Evolutionary conservation across 2,888 invertebrate species (phyloP), one percentile per base, ranked within the genome.

Genomic region (Epsilonema sp.): DNA sequence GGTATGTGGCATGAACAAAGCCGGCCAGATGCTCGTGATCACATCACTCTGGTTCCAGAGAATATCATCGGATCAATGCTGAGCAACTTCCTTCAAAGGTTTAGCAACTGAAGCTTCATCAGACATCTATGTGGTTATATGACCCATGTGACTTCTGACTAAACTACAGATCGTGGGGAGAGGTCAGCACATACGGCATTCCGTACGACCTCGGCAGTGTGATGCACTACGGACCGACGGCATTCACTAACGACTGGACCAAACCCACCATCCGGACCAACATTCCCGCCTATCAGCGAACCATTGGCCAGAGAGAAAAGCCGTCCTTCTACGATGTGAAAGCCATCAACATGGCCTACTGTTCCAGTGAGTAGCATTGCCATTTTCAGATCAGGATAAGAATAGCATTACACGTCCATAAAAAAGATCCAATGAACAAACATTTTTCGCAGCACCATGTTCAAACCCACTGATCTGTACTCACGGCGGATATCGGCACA

Each of bases 161-260:
- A n/a, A n/a, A n/a, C n/a, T 39, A 11, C 39, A 48, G 42, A 4
- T 37, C 25, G 2, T 38, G 45, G 25, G 52, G 52, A 31, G 56
- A 58, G 40, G 54, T 57, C n/a, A 42, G 44, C 5, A 53, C 53
- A 3, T 47, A 48, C 26, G 54, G 53, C 31, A 52, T 61, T 23
- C 62, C 62, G 21, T 63, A 62, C 48, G 63, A 63, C 47, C 49
- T 57, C 41, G 62, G 62, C 24, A 36, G 39, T 19, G 52, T 51
- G 23, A 54, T 55, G 59, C 63, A 63, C 47, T 63, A 64, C 47
- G 63, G 61, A 11, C 53, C 59, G 22, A 59, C 57, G 11, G 61
- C 62, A 2, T 64, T 63, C 51, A 56, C 57, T 37, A 46, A 26
- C 24, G 60, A 62, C 51, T 57, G 58, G 40, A 57, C 47, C 39